Percentiles rank a stretch among this genome's conserved stretches.
These are phyloP conservation scores for Araneus ventricosus DNA, from an alignment of 1,140 invertebrate species.

Conservation along the genomic window DNA sequence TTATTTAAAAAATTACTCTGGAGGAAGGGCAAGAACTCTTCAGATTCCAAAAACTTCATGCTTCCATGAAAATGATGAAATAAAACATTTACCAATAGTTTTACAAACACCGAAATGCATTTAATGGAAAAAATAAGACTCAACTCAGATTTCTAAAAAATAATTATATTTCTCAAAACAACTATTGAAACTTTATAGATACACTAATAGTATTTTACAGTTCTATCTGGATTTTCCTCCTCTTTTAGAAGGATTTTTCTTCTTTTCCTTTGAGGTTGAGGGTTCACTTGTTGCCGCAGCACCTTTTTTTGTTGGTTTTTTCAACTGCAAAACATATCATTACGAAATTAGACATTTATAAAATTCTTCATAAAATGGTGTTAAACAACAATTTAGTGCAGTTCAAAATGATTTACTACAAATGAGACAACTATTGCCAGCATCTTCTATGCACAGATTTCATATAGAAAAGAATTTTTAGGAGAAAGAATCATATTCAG, in stretches of 20 bases:
- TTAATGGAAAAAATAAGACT: background rate
- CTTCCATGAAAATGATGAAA: background rate
- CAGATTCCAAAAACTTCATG: too few relatives aligned
- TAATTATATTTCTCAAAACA: background rate
- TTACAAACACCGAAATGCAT: background rate
- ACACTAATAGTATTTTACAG: background rate
- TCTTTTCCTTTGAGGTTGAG: conserved; percentile 50
- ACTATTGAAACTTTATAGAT: background rate
- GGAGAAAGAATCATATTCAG: too few relatives aligned
- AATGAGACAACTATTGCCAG: background rate
- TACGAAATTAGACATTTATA: background rate
- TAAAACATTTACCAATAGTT: background rate
- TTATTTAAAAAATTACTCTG: too few relatives aligned
- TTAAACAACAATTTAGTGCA: background rate
- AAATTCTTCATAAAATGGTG: background rate
- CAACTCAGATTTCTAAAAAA: background rate
- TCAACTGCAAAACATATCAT: conserved; percentile 36
- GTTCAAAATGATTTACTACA: background rate
- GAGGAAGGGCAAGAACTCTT: too few relatives aligned
- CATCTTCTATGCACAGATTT: background rate
- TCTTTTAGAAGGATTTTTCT: conserved; percentile 56
- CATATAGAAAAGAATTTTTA: background rate
- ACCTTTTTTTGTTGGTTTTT: conserved; percentile 42
- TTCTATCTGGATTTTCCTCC: conserved; percentile 28
- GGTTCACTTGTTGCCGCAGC: background rate